Evolutionary conservation across 1,140 invertebrate species (phyloP), one percentile per base, ranked within the genome.

Genomic region (Drosophila lacteicornis): DNA sequence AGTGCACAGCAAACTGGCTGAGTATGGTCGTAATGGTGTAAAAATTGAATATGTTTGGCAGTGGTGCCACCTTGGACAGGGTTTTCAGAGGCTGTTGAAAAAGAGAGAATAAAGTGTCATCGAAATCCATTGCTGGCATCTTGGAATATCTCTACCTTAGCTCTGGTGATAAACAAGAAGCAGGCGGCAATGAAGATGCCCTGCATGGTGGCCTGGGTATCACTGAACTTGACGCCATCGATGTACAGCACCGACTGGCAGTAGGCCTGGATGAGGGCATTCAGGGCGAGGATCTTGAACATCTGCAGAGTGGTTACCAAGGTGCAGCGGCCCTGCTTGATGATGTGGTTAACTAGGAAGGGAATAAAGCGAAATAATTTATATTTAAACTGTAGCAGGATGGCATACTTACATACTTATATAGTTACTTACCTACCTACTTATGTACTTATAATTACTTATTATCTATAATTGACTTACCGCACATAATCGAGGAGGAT

Each of bases 251-350:
- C 99, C 27, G 98, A 99, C 93, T 99, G 99, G 92, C 98, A 98
- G 94, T 99, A 99, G 0, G 99, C 99, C 45, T 99, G 94, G 63
- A 99, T 98, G 1, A 99, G 94, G 0, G 99, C 99, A 93, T 99
- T 99, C n/a, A 99, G 93, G 0, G 99, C 99, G 42, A 99, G 94
- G 79, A 99, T 99, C 95, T 99, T 99, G 93, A 99, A 99, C 99
- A 99, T 99, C 93, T 99, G 99, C 45, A 99, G 94, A 0, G 99
- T 99, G 2, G 99, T 99, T 0, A 99, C 99, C 43, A 99, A 94
- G 0, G 99, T 99, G 93, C 99, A 99, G 40, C 99, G 95, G 6
- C 99, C 99, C 94, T 99, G 99, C 91, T 99, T 99, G 75, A 99
- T 99, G 25, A 99, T 97, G 93, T 99, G 98, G 91, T 98, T 99